Evolutionary conservation across 2,113 vertebrate genomes (phyloP).

Genomic region (Cyprinodon tularosa): DNA sequence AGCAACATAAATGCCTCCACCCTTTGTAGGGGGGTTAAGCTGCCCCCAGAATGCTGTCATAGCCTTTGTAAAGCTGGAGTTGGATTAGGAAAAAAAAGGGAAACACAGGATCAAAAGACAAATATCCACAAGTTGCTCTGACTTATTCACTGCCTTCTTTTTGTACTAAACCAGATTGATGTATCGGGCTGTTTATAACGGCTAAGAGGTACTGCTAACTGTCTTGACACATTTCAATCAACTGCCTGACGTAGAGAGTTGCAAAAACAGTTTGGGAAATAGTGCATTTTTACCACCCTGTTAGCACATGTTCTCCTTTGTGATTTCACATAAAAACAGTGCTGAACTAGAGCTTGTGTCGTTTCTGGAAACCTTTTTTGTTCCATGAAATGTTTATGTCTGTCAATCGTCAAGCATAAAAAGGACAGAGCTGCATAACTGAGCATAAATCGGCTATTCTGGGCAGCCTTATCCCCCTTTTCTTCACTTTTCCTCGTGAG

Average conservation of each 20-base stretch:
- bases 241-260: not conserved
- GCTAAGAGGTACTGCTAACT: not conserved
- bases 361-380: constrained; percentile 3
- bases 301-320: not conserved
- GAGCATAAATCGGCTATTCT: constrained; percentile 23
- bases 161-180: not conserved
- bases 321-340: not conserved
- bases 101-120: constrained; percentile 4
- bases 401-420: not conserved
- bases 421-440: constrained; percentile 11
- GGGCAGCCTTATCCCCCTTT: constrained; percentile 30
- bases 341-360: constrained; percentile 10
- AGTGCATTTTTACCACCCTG: not conserved
- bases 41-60: constrained; percentile 44
- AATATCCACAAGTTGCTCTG: constrained; percentile 11
- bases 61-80: constrained; percentile 4
- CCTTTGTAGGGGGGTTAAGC: constrained; percentile 31
- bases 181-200: not conserved
- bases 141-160: constrained; percentile 20
- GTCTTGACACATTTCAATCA: not conserved
- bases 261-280: not conserved
- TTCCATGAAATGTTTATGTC: constrained; percentile 9
- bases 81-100: constrained; percentile 22
- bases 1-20: constrained; percentile 50
- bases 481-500: not conserved